These are phyloP conservation scores for Caranx ignobilis DNA, from an alignment of 2,113 vertebrate species.

Conservation along the genomic window DNA sequence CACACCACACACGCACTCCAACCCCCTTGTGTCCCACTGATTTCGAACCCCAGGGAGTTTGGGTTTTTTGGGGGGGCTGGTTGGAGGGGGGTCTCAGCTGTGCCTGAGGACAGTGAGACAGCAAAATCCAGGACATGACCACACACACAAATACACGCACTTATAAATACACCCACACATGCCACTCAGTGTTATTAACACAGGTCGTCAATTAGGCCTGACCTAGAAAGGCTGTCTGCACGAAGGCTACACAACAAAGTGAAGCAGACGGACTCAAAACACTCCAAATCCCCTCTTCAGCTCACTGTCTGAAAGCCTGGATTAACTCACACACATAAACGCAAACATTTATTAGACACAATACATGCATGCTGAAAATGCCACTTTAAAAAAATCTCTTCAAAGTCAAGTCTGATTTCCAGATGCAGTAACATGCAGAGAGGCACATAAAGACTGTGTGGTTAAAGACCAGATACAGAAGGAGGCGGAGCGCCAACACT, in stretches of 20 bases:
- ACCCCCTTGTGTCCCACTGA: slow-evolving; percentile 10
- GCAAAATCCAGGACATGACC: slow-evolving; percentile 65
- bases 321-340: slow-evolving; percentile 63
- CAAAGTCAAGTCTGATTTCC: slow-evolving; percentile 5
- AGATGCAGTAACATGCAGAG: slow-evolving; percentile 21
- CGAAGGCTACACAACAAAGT: slow-evolving; percentile 62
- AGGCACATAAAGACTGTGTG: not conserved
- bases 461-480: slow-evolving; percentile 20
- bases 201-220: slow-evolving; percentile 77
- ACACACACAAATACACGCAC: slow-evolving; percentile 27
- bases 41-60: slow-evolving; percentile 11
- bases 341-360: slow-evolving; percentile 43
- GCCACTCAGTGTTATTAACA: slow-evolving; percentile 67
- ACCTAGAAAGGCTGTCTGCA: slow-evolving; percentile 81
- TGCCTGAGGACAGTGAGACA: slow-evolving; percentile 70
- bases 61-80: slow-evolving; percentile 5
- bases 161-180: slow-evolving; percentile 46
- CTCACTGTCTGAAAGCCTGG: slow-evolving; percentile 63
- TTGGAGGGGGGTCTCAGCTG: slow-evolving; percentile 20
- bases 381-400: slow-evolving; percentile 18
- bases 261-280: slow-evolving; percentile 50
- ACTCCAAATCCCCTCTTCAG: slow-evolving; percentile 51
- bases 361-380: slow-evolving; percentile 29
- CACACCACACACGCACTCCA: not conserved
- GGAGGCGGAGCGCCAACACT: slow-evolving; percentile 2